These are phyloP conservation scores for Chrysotoxum bicinctum DNA, from an alignment of 2,888 invertebrate genomes.

Conservation along the genomic window DNA sequence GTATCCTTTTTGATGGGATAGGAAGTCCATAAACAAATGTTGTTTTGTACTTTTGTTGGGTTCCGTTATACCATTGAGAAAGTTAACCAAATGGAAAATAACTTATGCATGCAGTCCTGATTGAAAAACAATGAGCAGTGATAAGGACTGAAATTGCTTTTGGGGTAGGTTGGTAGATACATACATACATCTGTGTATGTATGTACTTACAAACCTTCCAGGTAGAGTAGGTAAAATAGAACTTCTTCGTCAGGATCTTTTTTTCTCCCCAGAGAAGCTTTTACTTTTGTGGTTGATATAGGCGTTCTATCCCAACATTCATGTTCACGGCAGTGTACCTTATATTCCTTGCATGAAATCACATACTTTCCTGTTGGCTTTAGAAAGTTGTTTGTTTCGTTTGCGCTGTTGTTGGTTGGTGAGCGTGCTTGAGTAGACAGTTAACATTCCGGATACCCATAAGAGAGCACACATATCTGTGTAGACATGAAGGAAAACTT, in stretches of 20 bases:
- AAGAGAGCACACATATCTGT: too few species aligned
- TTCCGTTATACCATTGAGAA: slow-evolving; percentile 36
- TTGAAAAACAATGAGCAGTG: slow-evolving; percentile 72
- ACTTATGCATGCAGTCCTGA: slow-evolving; percentile 72
- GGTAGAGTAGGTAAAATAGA: background rate
- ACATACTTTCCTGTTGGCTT: background rate
- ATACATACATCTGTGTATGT: too few species aligned
- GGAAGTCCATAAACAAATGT: slow-evolving; percentile 63
- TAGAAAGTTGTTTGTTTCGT: background rate
- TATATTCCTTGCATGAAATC: background rate
- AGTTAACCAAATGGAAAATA: slow-evolving; percentile 71
- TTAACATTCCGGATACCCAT: background rate
- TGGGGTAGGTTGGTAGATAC: slow-evolving; percentile 3
- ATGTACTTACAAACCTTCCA: too few species aligned
- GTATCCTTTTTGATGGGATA: slow-evolving; percentile 36
- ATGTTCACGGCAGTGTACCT: background rate
- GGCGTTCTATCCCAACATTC: background rate
- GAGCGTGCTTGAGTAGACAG: background rate
- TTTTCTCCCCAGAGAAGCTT: slow-evolving; percentile 1
- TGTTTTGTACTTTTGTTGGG: slow-evolving; percentile 38
- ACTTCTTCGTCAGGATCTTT: background rate
- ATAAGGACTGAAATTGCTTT: slow-evolving; percentile 71
- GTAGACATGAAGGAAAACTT: background rate
- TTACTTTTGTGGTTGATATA: slow-evolving; percentile 13
- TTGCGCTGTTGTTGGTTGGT: background rate